phyloP scores from a whole-genome alignment of 2,113 vertebrate species.

The Actenoides lindsayi region DNA sequence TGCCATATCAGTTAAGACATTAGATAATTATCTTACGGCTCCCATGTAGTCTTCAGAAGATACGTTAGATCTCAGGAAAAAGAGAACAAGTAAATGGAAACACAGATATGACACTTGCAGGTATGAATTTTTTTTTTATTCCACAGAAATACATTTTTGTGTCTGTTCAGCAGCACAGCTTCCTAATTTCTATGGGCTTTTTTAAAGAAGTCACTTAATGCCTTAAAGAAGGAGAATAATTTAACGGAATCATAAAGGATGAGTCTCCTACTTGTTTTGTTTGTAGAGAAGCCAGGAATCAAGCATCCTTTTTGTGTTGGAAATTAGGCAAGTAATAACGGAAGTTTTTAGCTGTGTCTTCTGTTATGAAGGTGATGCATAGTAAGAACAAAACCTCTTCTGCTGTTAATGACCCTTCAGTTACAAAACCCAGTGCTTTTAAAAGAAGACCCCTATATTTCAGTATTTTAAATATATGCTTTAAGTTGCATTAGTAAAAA shows the following conservation, averaged over 20 bases:
- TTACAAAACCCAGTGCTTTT: neutral
- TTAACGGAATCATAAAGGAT: neutral
- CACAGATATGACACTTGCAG: rapidly evolving
- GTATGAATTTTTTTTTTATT: neutral
- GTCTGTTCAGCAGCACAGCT: neutral
- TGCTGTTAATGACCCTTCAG: neutral
- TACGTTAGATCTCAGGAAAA: neutral
- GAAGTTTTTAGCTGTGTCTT: neutral
- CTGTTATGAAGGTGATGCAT: neutral
- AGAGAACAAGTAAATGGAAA: neutral
- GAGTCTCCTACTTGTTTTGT: neutral
- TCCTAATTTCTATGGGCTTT: neutral
- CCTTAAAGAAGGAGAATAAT: neutral
- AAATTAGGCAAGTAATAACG: neutral
- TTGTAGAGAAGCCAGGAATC: neutral
- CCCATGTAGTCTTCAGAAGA: neutral
- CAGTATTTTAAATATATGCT: neutral
- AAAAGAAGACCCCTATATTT: neutral
- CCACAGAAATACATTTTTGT: neutral
- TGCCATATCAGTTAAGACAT: neutral
- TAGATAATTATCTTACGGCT: neutral
- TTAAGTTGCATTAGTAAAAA: neutral
- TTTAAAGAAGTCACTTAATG: neutral
- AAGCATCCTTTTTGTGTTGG: neutral
- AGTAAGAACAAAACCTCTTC: neutral